Evolutionary conservation across 2,888 invertebrate species (phyloP), one percentile per base, ranked within the genome.

Genomic region (Tortricodes alternella): DNA sequence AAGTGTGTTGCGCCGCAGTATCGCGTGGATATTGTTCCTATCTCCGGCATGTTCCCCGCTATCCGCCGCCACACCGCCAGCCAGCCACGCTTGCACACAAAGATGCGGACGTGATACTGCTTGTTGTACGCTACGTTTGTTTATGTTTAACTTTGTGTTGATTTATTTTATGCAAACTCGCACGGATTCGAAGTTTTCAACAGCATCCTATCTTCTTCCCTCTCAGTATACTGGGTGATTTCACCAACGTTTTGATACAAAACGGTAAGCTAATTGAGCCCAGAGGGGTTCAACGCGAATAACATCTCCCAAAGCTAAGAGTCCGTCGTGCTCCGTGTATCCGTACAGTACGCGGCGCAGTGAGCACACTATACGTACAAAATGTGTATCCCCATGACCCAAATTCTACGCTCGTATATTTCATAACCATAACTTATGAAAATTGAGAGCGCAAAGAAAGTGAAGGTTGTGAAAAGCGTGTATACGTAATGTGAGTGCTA

Each of bases 21-120:
- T 7, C 29, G 7, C 6, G 24, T 21, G 32, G 41, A 55, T 48
- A 55, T 55, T 55, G 48, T 55, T 41, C 35, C 55, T 37, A 53
- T 41, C 48, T 48, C 48, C 34, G 27, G 35, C 48, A 48, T 55
- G 27, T 41, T 27, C 48, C 55, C 41, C 35, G 34, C 16, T 35
- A 46, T 53, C 29, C n/a, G n/a, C 37, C 38, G 46, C 53, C 37
- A 2, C 43, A 24, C 8, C 23, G 27, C 44, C 21, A 32, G 21
- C 38, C 21, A 41, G 38, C 37, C 37, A 8, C 13, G 15, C 13
- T 19, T 13, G 32, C 48, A 29, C 32, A 11, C 21, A 41, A 41
- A 48, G 41, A 48, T 35, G 41, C 48, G 48, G 41, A 35, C 55
- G 35, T 35, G 48, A 35, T 39, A 48, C 18, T 41, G 46, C 29